phyloP scores from a whole-genome alignment of 1,140 invertebrate genomes.

The Drosophila albomicans region DNA sequence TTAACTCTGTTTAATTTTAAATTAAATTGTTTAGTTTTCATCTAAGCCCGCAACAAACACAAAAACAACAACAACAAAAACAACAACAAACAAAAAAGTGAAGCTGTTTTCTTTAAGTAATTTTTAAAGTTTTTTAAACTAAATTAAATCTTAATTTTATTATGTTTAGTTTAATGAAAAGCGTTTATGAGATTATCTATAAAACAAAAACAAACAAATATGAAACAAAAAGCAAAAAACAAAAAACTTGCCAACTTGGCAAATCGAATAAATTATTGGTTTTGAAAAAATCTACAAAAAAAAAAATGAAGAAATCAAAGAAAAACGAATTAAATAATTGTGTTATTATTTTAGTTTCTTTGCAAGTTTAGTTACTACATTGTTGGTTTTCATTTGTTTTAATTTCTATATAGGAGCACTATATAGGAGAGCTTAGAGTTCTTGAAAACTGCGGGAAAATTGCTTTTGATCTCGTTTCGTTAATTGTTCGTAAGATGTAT shows the following conservation, averaged over 20 bases:
- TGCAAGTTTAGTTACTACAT: constrained; percentile 42
- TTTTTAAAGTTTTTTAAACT: constrained; percentile 80
- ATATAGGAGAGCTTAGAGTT: constrained; percentile 42
- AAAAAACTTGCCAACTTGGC: constrained; percentile 53
- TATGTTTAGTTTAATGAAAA: constrained; percentile 82
- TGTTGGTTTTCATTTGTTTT: constrained; percentile 48
- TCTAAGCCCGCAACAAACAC: constrained; percentile 45
- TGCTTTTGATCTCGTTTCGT: constrained; percentile 81
- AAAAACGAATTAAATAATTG: constrained; percentile 67
- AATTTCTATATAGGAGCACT: neutral
- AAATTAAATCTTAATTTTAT: constrained; percentile 81
- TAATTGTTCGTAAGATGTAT: constrained; percentile 71
- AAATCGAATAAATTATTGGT: constrained; percentile 80
- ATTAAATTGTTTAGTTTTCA: constrained; percentile 74
- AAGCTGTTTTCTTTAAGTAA: constrained; percentile 83
- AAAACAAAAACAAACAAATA: constrained; percentile 19
- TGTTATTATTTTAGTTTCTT: constrained; percentile 75
- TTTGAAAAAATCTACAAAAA: constrained; percentile 76
- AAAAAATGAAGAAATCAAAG: constrained; percentile 53
- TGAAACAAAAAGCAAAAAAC: constrained; percentile 42
- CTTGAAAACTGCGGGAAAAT: constrained; percentile 37
- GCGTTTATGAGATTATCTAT: constrained; percentile 79
- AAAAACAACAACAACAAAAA: constrained; percentile 56
- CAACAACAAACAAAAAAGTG: constrained; percentile 59
- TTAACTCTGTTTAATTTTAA: constrained; percentile 81